Percentiles rank a stretch among this genome's conserved stretches.
Evolutionary conservation across 2,797 vertebrate species (phyloP).

Genomic region (Eremophila alpestris): DNA sequence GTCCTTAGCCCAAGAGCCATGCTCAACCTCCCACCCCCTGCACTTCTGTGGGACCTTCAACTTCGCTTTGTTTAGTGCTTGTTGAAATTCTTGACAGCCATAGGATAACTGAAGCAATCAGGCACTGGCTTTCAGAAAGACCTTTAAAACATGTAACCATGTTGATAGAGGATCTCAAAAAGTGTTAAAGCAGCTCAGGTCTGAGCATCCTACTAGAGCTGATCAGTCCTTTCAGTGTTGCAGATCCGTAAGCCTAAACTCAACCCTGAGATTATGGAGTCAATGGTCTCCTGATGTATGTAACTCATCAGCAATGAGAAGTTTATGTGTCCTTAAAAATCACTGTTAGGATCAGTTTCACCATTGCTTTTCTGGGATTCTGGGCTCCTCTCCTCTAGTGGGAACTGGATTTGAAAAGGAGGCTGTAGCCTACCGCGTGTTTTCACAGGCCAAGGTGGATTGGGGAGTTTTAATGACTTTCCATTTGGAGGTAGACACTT

Average conservation of each 20-base stretch:
- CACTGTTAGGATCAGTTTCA: not conserved
- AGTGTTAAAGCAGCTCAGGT: not conserved
- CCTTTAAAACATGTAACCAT: not conserved
- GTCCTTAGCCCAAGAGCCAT: not conserved
- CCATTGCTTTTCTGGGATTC: not conserved
- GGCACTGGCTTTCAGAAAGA: not conserved
- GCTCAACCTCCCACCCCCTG: not conserved
- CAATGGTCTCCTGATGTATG: fast-evolving
- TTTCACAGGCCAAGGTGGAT: not conserved
- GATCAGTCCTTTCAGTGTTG: not conserved
- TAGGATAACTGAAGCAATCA: not conserved
- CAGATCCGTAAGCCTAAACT: not conserved
- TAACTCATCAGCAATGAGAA: not conserved
- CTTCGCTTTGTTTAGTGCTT: not conserved
- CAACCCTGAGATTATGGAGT: fast-evolving
- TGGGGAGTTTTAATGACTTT: not conserved
- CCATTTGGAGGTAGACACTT: not conserved
- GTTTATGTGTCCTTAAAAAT: not conserved
- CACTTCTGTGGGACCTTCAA: not conserved
- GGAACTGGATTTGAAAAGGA: not conserved
- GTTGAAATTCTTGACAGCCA: not conserved
- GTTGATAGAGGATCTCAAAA: not conserved
- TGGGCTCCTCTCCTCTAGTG: not conserved
- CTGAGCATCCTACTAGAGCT: not conserved
- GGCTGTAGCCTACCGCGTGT: not conserved